Percentiles rank a stretch among this genome's conserved stretches.
phyloP scores from a whole-genome alignment of 1,140 invertebrate genomes.

The Telenomus remus region DNA sequence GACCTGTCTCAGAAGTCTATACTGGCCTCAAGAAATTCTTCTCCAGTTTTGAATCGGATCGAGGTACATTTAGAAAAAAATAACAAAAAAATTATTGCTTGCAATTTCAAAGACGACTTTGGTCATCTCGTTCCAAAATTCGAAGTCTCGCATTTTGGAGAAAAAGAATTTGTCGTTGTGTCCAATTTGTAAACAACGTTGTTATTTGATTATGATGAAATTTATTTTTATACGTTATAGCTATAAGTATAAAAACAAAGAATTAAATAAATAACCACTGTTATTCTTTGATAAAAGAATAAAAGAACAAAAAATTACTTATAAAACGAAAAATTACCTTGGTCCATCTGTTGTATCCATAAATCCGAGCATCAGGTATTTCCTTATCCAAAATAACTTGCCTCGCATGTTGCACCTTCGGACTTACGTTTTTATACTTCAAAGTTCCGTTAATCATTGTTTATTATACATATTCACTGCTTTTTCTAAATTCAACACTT shows the following conservation, averaged over 20 bases:
- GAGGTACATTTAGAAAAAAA: constrained; percentile 52
- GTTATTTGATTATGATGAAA: too few relatives aligned
- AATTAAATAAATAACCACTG: not conserved
- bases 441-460: not conserved
- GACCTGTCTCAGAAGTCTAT: constrained; percentile 61
- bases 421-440: constrained; percentile 13
- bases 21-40: constrained; percentile 55
- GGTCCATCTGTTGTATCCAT: constrained; percentile 11
- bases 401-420: constrained; percentile 12
- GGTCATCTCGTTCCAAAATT: constrained; percentile 46
- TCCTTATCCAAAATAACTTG: constrained; percentile 18
- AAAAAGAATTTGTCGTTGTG: too few relatives aligned
- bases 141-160: not conserved
- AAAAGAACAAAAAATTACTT: too few relatives aligned
- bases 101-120: constrained; percentile 54
- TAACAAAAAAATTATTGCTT: constrained; percentile 43
- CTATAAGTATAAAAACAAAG: too few relatives aligned
- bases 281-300: not conserved
- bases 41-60: constrained; percentile 59
- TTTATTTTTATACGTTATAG: too few relatives aligned
- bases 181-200: too few relatives aligned
- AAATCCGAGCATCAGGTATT: constrained; percentile 8
- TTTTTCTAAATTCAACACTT: too few relatives aligned
- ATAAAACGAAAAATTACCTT: too few relatives aligned
- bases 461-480: too few relatives aligned